Evolutionary conservation across 1,140 invertebrate genomes (phyloP).

Genomic region (Drosophila aff.): DNA sequence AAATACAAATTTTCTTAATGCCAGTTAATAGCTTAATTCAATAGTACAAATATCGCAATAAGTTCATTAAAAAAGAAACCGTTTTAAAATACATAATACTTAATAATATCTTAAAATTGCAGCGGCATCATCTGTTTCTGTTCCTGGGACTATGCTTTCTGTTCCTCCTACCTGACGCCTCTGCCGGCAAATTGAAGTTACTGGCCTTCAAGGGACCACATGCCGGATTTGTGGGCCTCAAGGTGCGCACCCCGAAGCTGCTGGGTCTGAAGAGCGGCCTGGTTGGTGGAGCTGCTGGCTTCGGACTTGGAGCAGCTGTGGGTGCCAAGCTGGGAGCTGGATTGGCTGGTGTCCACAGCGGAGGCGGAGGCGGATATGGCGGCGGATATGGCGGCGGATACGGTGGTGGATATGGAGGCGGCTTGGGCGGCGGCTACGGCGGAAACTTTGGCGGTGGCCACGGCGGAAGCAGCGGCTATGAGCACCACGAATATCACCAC

Average conservation of each 20-base stretch:
- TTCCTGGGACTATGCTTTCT: slow-evolving; percentile 46
- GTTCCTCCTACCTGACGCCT: slow-evolving; percentile 22
- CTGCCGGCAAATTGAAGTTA: slow-evolving; percentile 64
- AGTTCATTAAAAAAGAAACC: no score
- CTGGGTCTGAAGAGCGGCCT: slow-evolving; percentile 65
- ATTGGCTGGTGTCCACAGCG: slow-evolving; percentile 5
- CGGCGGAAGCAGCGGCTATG: slow-evolving; percentile 53
- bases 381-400: slow-evolving; percentile 48
- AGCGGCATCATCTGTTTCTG: slow-evolving; percentile 30
- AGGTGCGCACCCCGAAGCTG: slow-evolving; percentile 63
- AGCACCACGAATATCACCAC: slow-evolving; percentile 67
- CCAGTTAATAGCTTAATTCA: no score
- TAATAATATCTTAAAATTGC: background rate
- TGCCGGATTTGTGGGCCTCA: slow-evolving; percentile 63
- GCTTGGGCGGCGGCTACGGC: slow-evolving; percentile 34
- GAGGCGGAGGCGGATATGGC: slow-evolving; percentile 23
- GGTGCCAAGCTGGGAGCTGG: slow-evolving; percentile 31
- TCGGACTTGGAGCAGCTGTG: slow-evolving; percentile 45
- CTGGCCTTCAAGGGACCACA: slow-evolving; percentile 73
- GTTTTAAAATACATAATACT: background rate
- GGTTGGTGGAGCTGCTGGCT: slow-evolving; percentile 42
- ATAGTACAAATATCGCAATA: no score
- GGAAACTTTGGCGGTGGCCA: slow-evolving; percentile 27
- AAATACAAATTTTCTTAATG: background rate
- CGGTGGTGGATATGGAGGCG: slow-evolving; percentile 49